Base-by-base conservation (phyloP, 2,888 invertebrate genomes). In the Epistrophe eligans region DNA sequence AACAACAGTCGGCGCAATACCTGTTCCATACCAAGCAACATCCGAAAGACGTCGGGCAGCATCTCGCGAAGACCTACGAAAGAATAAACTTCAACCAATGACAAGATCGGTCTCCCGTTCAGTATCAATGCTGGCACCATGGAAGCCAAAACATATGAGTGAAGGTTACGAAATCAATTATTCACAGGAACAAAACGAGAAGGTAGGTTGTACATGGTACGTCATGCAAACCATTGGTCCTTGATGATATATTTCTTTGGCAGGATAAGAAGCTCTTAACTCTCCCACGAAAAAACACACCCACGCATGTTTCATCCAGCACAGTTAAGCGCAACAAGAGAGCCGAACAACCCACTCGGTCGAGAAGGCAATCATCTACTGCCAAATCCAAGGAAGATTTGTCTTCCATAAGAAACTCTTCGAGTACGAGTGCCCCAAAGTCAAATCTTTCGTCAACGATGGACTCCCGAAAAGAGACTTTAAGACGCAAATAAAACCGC, bases 1-100 rank as follows among this genome's bases (percentile, higher is more conserved):
- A 71, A 97, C 97, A 64, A 97, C 97, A 95, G 97, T 97, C 90
- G 97, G 97, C 80, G 97, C 97, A 92, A 97, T 97, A 91, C 97
- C 97, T 19, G 96, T 96, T 90, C 96, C 96, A 43, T 93, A 93
- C 88, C 95, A 95, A 19, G 93, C 95, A 38, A 89, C 93, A 13
- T 93, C 94, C 6, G 50, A 67, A 6, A 94, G 95, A 88, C 94
- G 95, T 89, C 94, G 96, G 52, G 94, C 95, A 17, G 94, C 94
- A 38, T 97, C 97, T 40, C 94, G 97, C 28, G 97, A 97, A 90
- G 97, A 97, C 92, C 94, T 97, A 15, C 95, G 95, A 15, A 91
- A 91, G 79, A 85, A 89, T 60, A 89, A 90, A 77, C 60, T 92
- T 74, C 91, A 92, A 89, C 93, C 93, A 48, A 93, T 96, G 91